Evolutionary conservation across 2,888 invertebrate genomes (phyloP).

Genomic region (Listrodromus nycthemerus): DNA sequence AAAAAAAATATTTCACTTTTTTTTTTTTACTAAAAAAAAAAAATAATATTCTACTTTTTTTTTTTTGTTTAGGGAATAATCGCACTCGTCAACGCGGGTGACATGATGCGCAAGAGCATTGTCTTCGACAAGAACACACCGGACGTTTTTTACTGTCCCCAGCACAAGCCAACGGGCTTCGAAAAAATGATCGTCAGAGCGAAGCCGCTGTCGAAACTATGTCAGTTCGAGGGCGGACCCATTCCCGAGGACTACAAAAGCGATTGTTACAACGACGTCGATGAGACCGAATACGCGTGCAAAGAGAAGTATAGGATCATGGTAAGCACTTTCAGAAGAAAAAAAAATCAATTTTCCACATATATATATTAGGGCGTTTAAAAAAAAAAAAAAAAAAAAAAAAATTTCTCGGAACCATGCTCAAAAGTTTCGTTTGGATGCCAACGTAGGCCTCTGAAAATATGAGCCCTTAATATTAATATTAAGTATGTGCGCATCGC

Average conservation of each 20-base stretch:
- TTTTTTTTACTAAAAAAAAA: not conserved
- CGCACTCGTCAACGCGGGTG: conserved; percentile 85
- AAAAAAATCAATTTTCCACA: too few species aligned
- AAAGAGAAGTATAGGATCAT: conserved; percentile 92
- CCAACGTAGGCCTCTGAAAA: too few species aligned
- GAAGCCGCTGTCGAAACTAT: conserved; percentile 89
- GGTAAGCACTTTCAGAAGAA: conserved; percentile 85
- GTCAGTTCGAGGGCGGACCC: conserved; percentile 90
- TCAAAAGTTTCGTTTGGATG: too few species aligned
- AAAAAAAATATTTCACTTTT: not conserved
- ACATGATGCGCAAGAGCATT: conserved; percentile 91
- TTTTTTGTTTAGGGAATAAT: conserved; percentile 68
- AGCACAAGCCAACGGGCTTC: conserved; percentile 91
- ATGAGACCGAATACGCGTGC: conserved; percentile 92
- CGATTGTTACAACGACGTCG: conserved; percentile 92
- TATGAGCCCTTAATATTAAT: too few species aligned
- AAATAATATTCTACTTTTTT: conserved; percentile 26
- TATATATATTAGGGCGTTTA: too few species aligned
- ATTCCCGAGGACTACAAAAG: conserved; percentile 91
- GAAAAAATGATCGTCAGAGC: conserved; percentile 90
- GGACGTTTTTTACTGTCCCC: conserved; percentile 92
- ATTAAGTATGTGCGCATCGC: too few species aligned
- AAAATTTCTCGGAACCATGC: too few species aligned
- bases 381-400: too few species aligned
- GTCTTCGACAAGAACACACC: conserved; percentile 93